These are phyloP conservation scores for Creontiades dilutus DNA, from an alignment of 2,888 invertebrate species.

Conservation along the genomic window DNA sequence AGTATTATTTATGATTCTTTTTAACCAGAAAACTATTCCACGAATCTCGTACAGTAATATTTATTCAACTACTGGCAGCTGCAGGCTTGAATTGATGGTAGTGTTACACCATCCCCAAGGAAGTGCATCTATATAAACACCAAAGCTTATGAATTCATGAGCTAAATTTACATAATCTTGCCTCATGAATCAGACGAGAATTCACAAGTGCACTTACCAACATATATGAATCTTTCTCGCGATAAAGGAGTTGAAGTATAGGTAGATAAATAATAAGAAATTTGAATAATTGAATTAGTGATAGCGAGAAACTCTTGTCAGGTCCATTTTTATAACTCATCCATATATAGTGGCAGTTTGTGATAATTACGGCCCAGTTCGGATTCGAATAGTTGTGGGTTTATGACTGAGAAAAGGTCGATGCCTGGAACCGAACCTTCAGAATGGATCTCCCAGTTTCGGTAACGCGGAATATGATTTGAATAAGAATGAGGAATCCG, in stretches of 20 bases:
- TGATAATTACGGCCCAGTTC: not conserved
- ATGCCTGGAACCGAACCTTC: not conserved
- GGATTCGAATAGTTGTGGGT: not conserved
- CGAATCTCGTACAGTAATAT: too few relatives aligned
- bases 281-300: constrained; percentile 28
- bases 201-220: too few relatives aligned
- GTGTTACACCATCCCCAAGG: too few relatives aligned
- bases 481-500: constrained; percentile 16
- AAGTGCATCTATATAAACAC: not conserved
- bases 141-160: not conserved
- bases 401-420: constrained; percentile 23
- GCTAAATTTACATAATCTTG: too few relatives aligned
- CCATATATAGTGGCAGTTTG: not conserved
- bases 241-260: too few relatives aligned
- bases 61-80: too few relatives aligned
- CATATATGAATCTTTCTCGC: too few relatives aligned
- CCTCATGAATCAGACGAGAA: too few relatives aligned
- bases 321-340: not conserved
- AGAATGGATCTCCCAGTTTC: not conserved
- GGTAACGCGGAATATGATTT: constrained; percentile 20
- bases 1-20: too few relatives aligned
- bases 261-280: not conserved
- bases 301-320: not conserved
- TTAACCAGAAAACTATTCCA: too few relatives aligned
- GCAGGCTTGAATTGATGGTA: too few relatives aligned